Evolutionary conservation across 92 coral and sea anemone species (phyloP), one percentile per base, ranked within the genome.

Genomic region (Zoanthus sociatus): DNA sequence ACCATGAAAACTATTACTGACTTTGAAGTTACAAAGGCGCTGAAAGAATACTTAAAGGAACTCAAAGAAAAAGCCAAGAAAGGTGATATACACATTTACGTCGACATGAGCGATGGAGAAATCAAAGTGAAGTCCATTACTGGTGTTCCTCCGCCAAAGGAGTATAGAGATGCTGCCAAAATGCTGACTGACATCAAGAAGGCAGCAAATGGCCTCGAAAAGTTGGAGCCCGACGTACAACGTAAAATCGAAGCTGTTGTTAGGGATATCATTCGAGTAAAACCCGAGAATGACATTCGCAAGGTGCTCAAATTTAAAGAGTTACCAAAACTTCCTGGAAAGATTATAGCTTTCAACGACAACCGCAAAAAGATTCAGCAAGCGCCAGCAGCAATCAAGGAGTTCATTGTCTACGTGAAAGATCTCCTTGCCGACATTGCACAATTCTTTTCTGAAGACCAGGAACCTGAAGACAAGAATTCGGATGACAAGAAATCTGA

Each of bases 331-430:
- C 88, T 94, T 42, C 95, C 94, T 42, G 92, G 92, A 79, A 94
- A 94, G 84, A 83, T 91, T 26, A 94, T 84, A 83, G 85, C 87
- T 70, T 92, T 94, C 81, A 92, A 94, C 83, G 93, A 94, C 69
- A 94, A 94, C 78, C 89, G 94, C 6, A 94, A 94, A 73, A 90
- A 90, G 63, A 94, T 90, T 21, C 98, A 94, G 84, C 89, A 94
- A 54, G 92, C 94, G 46, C 98, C 98, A 14, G 77, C 77, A 18
- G 87, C 89, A 63, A 90, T 94, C 76, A 90, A 91, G 73, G 95
- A 94, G 90, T 92, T 92, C 74, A 74, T 86, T 71, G 18, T 13
- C 64, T 94, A 89, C 20, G 95, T 92, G 31, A 84, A 76, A 64
- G 50, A 82, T 60, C 89, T 94, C 60, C 69, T 94, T 12, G 77